Conservation (phyloP, 2,113 vertebrate species). For the Notothenia coriiceps region DNA sequence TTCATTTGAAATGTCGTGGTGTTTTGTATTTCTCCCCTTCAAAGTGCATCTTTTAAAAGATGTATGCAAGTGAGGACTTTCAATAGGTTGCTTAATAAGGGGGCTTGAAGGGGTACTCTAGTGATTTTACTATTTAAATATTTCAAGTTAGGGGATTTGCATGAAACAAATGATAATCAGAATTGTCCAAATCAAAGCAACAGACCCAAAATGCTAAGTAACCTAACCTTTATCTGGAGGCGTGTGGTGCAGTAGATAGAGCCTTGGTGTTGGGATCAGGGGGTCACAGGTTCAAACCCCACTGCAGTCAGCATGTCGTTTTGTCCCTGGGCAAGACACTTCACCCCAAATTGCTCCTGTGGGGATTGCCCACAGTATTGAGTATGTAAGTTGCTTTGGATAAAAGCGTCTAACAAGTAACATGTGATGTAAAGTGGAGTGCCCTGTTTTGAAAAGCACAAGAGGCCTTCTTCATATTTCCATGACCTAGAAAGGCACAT, state of each 20-base stretch:
- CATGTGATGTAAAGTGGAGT: background rate
- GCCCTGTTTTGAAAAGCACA: background rate
- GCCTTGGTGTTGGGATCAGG: too few species aligned
- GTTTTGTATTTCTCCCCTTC: background rate
- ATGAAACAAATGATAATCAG: background rate
- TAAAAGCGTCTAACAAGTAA: too few species aligned
- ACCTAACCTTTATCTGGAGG: background rate
- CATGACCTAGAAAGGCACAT: slow-evolving; percentile 51
- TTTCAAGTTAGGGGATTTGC: background rate
- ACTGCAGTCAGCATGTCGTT: too few species aligned
- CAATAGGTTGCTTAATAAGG: background rate
- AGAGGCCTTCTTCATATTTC: background rate
- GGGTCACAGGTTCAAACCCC: too few species aligned
- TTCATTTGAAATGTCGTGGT: background rate
- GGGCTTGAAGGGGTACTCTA: background rate
- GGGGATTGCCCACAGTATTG: too few species aligned
- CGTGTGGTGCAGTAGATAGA: too few species aligned
- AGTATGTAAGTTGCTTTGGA: too few species aligned
- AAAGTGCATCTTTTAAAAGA: background rate
- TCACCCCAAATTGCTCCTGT: too few species aligned
- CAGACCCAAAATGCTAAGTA: background rate
- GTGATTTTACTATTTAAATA: background rate
- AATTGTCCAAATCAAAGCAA: too few species aligned
- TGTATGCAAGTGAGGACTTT: background rate
- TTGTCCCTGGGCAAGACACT: too few species aligned